Percentiles rank a stretch among this genome's conserved stretches.
Evolutionary conservation across 2,113 vertebrate genomes (phyloP).

Genomic region (Mirounga angustirostris): DNA sequence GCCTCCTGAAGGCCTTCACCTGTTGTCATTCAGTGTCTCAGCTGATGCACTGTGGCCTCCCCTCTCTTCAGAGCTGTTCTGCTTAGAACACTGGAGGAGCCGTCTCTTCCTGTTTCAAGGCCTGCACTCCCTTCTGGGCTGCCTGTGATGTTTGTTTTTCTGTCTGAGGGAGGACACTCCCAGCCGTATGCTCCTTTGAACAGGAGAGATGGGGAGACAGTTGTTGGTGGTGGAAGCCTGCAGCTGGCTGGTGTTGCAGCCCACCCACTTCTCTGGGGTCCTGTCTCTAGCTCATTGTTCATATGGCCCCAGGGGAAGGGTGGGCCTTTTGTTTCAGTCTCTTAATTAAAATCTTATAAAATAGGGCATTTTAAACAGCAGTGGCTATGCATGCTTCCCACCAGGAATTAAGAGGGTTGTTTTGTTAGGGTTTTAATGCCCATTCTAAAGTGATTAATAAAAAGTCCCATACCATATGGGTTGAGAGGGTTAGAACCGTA

Average conservation of each 20-base stretch:
- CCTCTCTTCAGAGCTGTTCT: not conserved
- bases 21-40: not conserved
- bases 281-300: constrained; percentile 60
- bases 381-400: not conserved
- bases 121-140: not conserved
- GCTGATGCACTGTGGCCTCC: fast-evolving
- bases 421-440: constrained; percentile 19
- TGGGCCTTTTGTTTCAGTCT: constrained; percentile 55
- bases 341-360: constrained; percentile 65
- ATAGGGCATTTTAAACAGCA: not conserved
- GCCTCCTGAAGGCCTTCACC: not conserved
- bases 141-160: constrained; percentile 27
- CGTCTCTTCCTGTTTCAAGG: not conserved
- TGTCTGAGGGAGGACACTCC: not conserved
- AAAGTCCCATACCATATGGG: not conserved
- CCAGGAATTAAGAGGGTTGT: constrained; percentile 27
- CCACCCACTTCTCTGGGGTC: constrained; percentile 64
- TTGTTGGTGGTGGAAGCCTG: not conserved
- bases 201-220: not conserved
- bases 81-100: not conserved
- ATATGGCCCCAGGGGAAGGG: constrained; percentile 28
- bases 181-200: not conserved
- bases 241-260: not conserved
- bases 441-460: not conserved
- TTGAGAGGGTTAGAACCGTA: constrained; percentile 39